These are phyloP conservation scores for Aythya fuligula DNA, from an alignment of 2,797 vertebrate species.

Conservation along the genomic window DNA sequence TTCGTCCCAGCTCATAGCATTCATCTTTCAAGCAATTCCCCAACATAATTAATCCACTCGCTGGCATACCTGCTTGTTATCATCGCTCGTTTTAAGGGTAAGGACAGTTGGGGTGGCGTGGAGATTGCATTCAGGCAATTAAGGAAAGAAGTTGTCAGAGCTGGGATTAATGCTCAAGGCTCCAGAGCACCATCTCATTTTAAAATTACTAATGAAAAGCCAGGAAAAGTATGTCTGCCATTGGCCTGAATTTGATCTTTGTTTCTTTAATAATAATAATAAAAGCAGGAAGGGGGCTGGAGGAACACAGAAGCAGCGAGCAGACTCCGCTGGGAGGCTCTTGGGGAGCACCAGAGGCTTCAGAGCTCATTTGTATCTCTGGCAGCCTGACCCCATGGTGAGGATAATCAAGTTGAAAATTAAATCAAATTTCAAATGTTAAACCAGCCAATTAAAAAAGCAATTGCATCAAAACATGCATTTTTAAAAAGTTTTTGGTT, in stretches of 20 bases:
- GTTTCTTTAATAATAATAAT: conserved; percentile 36
- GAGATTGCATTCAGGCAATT: conserved; percentile 17
- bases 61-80: not conserved
- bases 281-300: conserved; percentile 6
- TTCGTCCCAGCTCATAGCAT: not conserved
- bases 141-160: conserved; percentile 4
- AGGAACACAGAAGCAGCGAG: not conserved
- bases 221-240: not conserved
- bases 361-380: conserved; percentile 5
- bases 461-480: conserved; percentile 65
- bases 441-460: conserved; percentile 76
- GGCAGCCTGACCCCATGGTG: conserved; percentile 53
- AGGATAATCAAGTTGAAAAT: conserved; percentile 76
- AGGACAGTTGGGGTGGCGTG: not conserved
- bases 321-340: not conserved
- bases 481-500: conserved; percentile 76
- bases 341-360: not conserved
- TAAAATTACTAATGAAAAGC: conserved; percentile 19
- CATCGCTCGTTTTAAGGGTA: not conserved
- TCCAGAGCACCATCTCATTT: conserved; percentile 2
- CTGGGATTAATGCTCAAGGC: not conserved
- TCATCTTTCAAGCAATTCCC: conserved; percentile 30
- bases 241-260: conserved; percentile 39
- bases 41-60: conserved; percentile 22
- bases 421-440: conserved; percentile 79